A percentile compares a stretch with the other conserved stretches of the same genome.
Evolutionary conservation across 2,113 vertebrate genomes (phyloP).

Genomic region (Anser brachyrhynchus): DNA sequence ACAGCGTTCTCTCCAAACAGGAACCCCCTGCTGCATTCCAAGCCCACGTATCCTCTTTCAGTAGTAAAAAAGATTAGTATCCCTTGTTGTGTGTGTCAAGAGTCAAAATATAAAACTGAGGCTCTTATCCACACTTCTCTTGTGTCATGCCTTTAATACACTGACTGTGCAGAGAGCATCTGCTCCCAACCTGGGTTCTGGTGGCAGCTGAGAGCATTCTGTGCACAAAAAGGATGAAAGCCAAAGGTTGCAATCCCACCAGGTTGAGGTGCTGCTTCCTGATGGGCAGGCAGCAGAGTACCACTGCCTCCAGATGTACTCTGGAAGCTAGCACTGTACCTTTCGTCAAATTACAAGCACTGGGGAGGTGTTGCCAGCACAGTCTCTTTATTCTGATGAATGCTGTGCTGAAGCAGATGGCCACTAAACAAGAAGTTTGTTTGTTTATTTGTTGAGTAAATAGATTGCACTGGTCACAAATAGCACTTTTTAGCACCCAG

Average conservation of each 20-base stretch:
- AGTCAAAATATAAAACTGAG: neutral
- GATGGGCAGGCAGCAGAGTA: neutral
- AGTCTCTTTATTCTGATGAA: neutral
- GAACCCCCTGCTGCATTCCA: neutral
- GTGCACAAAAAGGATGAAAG: rapidly evolving
- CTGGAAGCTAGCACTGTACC: neutral
- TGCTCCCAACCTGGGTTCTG: neutral
- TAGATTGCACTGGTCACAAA: neutral
- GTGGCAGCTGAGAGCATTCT: neutral
- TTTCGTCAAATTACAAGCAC: neutral
- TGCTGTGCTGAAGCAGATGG: neutral
- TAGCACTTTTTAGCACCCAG: neutral
- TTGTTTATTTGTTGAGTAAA: neutral
- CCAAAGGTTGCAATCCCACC: neutral
- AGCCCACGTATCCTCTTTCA: neutral
- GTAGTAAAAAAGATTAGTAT: neutral
- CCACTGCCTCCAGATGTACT: neutral
- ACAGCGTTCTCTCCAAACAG: neutral
- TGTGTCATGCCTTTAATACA: neutral
- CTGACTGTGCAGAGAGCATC: neutral
- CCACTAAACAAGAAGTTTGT: neutral
- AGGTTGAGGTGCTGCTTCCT: neutral
- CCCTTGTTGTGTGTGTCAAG: neutral
- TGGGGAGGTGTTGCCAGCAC: neutral
- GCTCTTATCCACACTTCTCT: neutral